Percentiles rank a stretch among this genome's conserved stretches.
Evolutionary conservation across 92 coral and sea anemone species (phyloP).

Genomic region (Zoanthus solanderi): DNA sequence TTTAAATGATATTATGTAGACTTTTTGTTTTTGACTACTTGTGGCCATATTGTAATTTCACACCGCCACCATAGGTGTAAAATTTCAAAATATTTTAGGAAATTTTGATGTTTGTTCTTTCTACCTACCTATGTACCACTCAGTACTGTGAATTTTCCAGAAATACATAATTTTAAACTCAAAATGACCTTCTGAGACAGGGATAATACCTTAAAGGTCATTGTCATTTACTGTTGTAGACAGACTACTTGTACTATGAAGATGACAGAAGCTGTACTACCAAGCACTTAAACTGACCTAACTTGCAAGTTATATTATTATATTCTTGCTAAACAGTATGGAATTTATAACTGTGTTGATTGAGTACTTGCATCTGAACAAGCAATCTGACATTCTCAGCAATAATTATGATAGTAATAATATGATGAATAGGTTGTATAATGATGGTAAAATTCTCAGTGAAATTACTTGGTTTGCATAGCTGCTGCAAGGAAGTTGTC

Average conservation of each 20-base stretch:
- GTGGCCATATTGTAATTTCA: not conserved
- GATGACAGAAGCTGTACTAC: not conserved
- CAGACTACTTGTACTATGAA: not conserved
- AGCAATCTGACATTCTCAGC: not conserved
- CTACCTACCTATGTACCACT: not conserved
- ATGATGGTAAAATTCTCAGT: not conserved
- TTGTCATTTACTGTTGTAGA: not conserved
- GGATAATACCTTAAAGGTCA: constrained; percentile 1
- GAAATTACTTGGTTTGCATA: not conserved
- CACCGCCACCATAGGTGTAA: not conserved
- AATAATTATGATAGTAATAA: not conserved
- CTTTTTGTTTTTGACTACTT: not conserved
- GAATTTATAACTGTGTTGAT: not conserved
- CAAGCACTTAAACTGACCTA: constrained; percentile 2
- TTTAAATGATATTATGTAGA: constrained; percentile 7
- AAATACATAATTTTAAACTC: too few relatives aligned
- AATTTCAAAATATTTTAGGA: not conserved
- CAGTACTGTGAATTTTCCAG: not conserved
- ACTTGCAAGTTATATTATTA: not conserved
- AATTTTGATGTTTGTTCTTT: not conserved
- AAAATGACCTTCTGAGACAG: not conserved
- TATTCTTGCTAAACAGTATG: not conserved
- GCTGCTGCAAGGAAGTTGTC: not conserved
- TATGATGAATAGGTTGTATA: not conserved
- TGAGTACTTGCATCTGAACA: not conserved